Conservation (phyloP, 2,888 invertebrate species). For the Dynastes tityus region DNA sequence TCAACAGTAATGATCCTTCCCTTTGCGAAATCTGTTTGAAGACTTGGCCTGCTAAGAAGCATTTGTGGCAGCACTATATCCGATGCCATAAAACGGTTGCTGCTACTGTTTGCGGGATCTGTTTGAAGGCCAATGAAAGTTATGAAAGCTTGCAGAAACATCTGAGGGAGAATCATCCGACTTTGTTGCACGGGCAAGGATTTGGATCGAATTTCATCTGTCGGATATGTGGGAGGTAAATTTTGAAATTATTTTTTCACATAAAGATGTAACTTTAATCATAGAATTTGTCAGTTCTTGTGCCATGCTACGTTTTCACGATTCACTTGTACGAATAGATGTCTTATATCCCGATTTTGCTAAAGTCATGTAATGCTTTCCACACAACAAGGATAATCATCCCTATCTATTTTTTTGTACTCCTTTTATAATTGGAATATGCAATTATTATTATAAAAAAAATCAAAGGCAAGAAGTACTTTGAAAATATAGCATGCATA, state of each 20-base stretch:
- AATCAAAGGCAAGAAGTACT: no score
- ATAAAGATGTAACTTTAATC: no score
- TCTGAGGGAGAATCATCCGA: slow-evolving; percentile 71
- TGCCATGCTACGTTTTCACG: no score
- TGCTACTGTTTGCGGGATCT: slow-evolving; percentile 76
- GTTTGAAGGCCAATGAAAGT: slow-evolving; percentile 72
- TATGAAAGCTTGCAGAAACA: slow-evolving; percentile 72
- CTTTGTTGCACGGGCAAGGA: slow-evolving; percentile 70
- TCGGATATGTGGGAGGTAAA: slow-evolving; percentile 67
- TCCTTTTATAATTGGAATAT: no score
- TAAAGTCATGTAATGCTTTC: no score
- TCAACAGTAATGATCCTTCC: slow-evolving; percentile 70
- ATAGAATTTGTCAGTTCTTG: no score
- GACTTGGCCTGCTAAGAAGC: slow-evolving; percentile 76
- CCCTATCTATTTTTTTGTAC: no score
- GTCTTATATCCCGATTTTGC: no score
- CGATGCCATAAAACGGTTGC: slow-evolving; percentile 75
- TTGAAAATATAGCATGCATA: no score
- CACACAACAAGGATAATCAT: no score
- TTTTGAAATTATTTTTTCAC: not conserved
- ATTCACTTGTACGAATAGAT: no score
- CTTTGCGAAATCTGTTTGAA: slow-evolving; percentile 75
- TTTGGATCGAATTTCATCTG: slow-evolving; percentile 76
- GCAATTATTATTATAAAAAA: no score
- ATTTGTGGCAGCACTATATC: slow-evolving; percentile 75